Evolutionary conservation across 2,888 invertebrate species (phyloP), one percentile per base, ranked within the genome.

Genomic region (Allolobophora icterica): DNA sequence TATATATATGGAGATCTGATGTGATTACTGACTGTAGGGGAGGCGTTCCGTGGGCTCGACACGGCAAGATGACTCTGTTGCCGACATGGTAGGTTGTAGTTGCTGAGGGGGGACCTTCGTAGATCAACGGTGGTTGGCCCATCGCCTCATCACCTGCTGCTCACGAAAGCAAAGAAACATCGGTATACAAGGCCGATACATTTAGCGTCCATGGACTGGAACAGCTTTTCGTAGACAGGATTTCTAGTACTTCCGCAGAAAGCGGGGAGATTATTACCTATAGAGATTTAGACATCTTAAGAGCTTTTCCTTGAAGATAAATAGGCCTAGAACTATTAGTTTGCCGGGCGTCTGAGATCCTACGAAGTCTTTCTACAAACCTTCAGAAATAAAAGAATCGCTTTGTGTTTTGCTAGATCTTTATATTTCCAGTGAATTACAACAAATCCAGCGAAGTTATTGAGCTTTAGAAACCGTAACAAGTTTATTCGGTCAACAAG

Each of bases 1-100:
- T 6, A 24, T 52, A 24, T 6, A 52, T 6, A 24, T 52, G 6
- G 24, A 24, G 5, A 4, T 24, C 52, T 84, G 87, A 84, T 33
- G 84, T 1, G 3, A 1, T 6, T 11, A 87, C 87, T 87, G 87
- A 38, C 87, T 33, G 34, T 15, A 38, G 34, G 24, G 87, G 87
- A 35, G 87, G 87, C 30, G 38, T 35, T 34, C 87, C 87, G 34
- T 87, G 87, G 24, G 87, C 87, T 34, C 87, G 34, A 33, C 87
- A 87, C 21, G 87, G 87, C 87, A 87, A 35, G 19, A 38, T 87
- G 38, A 87, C 35, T 34, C 87, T 34, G 35, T 87, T 21, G 87
- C 87, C 87, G 87, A 87, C 87, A 38, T 87, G 87, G 87, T 35
- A 87, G 34, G 34, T 87, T 1, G n/a, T 87, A 0, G 87, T 87